These are phyloP conservation scores for Anaspis maculata DNA, from an alignment of 2,888 invertebrate genomes.

Conservation along the genomic window DNA sequence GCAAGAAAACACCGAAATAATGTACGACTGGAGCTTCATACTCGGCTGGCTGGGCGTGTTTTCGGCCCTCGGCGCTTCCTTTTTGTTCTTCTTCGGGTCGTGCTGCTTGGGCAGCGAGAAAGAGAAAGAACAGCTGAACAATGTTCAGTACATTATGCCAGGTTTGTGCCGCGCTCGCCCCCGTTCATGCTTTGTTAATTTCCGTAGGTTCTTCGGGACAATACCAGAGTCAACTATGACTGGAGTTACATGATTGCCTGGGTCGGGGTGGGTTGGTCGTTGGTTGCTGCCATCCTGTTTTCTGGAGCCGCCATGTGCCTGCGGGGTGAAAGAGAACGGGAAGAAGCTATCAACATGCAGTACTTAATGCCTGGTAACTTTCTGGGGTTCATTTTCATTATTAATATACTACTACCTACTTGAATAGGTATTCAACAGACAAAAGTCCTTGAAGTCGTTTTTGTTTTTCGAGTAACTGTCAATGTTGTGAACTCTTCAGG, in stretches of 20 bases:
- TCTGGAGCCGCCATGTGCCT: conserved; percentile 92
- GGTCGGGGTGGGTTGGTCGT: conserved; percentile 89
- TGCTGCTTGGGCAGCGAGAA: conserved; percentile 71
- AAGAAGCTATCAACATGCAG: conserved; percentile 95
- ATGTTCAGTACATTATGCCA: conserved; percentile 86
- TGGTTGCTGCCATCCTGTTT: conserved; percentile 86
- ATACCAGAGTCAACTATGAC: conserved; percentile 80
- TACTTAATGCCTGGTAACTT: conserved; percentile 90
- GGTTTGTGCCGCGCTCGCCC: no score
- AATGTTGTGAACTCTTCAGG: no score
- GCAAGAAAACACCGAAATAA: conserved; percentile 61
- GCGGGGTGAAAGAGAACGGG: conserved; percentile 86
- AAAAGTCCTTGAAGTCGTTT: no score
- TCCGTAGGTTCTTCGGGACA: conserved; percentile 73
- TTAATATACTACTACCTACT: neutral
- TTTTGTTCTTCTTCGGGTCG: conserved; percentile 72
- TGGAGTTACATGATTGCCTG: conserved; percentile 97
- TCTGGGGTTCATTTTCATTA: conserved; percentile 13
- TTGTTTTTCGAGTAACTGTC: no score
- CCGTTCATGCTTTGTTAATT: conserved; percentile 9
- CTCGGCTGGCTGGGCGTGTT: conserved; percentile 76
- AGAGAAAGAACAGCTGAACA: conserved; percentile 62
- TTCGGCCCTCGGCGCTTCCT: conserved; percentile 63
- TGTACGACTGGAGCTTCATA: conserved; percentile 82
- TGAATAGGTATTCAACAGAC: no score